These are phyloP conservation scores for Lepidocyrtoides sp. DNA, from an alignment of 2,888 invertebrate genomes.

Conservation along the genomic window DNA sequence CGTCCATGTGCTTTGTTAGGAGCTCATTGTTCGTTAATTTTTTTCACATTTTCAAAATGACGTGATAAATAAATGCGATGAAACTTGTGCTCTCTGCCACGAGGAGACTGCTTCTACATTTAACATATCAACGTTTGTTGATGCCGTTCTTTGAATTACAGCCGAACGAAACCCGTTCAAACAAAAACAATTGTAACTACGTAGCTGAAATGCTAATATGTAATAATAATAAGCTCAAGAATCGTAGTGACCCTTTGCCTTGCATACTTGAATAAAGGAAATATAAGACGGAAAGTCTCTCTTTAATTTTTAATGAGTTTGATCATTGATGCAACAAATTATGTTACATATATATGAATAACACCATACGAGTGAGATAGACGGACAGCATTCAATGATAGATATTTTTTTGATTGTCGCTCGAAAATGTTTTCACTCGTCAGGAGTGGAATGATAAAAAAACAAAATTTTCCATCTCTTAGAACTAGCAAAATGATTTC, in stretches of 20 bases:
- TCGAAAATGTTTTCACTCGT: neutral
- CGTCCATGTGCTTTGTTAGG: slow-evolving; percentile 25
- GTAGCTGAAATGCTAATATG: too few relatives aligned
- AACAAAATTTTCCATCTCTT: slow-evolving; percentile 9
- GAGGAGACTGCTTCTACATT: neutral
- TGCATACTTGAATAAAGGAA: too few relatives aligned
- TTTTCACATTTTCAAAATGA: slow-evolving; percentile 1
- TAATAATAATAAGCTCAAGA: too few relatives aligned
- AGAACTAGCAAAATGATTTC: neutral
- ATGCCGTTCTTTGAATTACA: neutral
- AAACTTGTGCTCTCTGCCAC: neutral
- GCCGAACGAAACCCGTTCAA: neutral
- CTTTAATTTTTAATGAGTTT: too few relatives aligned
- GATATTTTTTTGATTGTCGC: too few relatives aligned
- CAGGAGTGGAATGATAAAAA: neutral
- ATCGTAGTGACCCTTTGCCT: too few relatives aligned
- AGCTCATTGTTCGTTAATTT: slow-evolving; percentile 12
- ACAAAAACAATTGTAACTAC: too few relatives aligned
- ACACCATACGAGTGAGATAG: too few relatives aligned
- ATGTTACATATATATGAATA: too few relatives aligned
- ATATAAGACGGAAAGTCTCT: too few relatives aligned
- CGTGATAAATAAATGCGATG: slow-evolving; percentile 11
- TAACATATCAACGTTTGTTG: neutral
- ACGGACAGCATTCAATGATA: too few relatives aligned
- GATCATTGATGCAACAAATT: too few relatives aligned